These are phyloP conservation scores for Eonycteris spelaea DNA, from an alignment of 2,113 vertebrate species.

Conservation along the genomic window DNA sequence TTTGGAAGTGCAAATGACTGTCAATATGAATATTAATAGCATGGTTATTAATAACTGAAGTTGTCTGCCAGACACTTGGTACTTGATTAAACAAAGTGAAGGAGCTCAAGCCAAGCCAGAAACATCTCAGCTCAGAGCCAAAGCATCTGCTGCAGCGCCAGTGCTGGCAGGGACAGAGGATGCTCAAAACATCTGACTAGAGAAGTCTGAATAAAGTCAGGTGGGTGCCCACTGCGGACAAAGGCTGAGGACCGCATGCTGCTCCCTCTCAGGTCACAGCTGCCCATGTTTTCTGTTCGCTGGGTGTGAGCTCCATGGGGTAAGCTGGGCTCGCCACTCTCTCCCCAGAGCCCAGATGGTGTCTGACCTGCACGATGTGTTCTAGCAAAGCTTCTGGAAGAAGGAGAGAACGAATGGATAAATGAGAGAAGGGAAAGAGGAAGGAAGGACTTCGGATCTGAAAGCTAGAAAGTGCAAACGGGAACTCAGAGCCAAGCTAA, in stretches of 20 bases:
- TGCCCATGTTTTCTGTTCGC: not conserved
- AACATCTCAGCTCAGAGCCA: not conserved
- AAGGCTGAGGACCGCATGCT: not conserved
- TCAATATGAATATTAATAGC: slow-evolving; percentile 57
- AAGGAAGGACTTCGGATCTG: not conserved
- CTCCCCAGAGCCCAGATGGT: not conserved
- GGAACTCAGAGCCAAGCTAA: not conserved
- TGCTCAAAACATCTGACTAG: not conserved
- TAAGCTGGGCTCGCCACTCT: not conserved
- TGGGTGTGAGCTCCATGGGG: not conserved
- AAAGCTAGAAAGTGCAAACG: not conserved
- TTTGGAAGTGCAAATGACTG: slow-evolving; percentile 63
- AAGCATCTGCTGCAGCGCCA: not conserved
- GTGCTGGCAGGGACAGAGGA: not conserved
- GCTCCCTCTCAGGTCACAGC: not conserved
- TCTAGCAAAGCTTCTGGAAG: not conserved
- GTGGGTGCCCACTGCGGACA: not conserved
- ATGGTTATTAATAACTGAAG: slow-evolving; percentile 50
- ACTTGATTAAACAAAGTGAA: slow-evolving; percentile 57
- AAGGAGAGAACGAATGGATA: not conserved
- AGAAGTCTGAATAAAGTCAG: not conserved
- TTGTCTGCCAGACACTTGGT: slow-evolving; percentile 55
- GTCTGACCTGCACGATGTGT: fast-evolving
- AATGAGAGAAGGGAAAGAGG: not conserved
- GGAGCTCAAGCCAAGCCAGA: slow-evolving; percentile 14